Base-by-base conservation (phyloP, 2,113 vertebrate species). In the Lipophrys pholis region DNA sequence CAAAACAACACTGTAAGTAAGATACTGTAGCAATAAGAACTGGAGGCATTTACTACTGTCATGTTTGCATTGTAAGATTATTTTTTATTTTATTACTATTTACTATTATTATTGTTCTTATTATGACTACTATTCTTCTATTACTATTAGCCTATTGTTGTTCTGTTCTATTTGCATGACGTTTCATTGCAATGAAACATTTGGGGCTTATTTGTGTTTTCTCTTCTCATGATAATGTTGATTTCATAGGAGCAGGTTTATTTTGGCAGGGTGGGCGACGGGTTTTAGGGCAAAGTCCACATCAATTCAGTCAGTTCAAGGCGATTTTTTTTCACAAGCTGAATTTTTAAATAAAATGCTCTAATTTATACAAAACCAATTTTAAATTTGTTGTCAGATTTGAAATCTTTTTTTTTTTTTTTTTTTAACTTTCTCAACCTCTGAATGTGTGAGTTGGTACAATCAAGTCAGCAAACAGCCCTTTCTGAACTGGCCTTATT, bases 21-120 rank as follows among this genome's bases (percentile, higher is more conserved):
- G 86, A 88, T 91, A 94, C 88, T 94, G 95, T 94, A 97, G 95
- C 95, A 95, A 94, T 95, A 97, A 91, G 86, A 92, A 93, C 91
- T 93, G 76, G 92, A 93, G 93, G 82, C 92, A 90, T 93, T 93
- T 93, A 91, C 90, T 90, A 93, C 92, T 93, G 91, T 94, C 94
- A 92, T 89, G 93, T 93, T 94, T 95, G 94, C 94, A 93, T 93
- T 94, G 87, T 93, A 93, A 91, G 90, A 91, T 91, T 93, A 87
- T 93, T 91, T 91, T 93, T 91, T 92, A 88, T 90, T 92, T 93
- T 90, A 92, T 88, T 87, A 91, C 87, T 89, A 91, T 88, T 92
- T 90, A 88, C 85, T 91, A 91, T 92, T 90, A 89, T 93, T 90
- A 91, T 91, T 91, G 78, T 92, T 92, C 82, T 90, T 90, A 81